phyloP scores from a whole-genome alignment of 2,888 invertebrate species.

The Tetropium fuscum region DNA sequence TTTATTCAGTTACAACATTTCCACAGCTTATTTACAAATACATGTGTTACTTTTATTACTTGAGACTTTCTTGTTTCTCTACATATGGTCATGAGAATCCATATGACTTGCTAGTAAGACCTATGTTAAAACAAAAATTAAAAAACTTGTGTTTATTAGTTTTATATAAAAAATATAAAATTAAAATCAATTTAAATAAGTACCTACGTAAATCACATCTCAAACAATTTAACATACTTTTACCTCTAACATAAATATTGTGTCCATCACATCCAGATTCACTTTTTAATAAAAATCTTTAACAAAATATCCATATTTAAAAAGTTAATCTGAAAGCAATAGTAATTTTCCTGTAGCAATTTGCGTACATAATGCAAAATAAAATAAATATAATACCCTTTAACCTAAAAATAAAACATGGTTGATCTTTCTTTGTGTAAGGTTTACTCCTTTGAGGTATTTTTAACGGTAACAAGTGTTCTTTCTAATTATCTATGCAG shows the following conservation, averaged over 20 bases:
- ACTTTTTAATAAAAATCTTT: conserved; percentile 12
- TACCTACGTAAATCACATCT: conserved; percentile 23
- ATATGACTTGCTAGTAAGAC: too few relatives aligned
- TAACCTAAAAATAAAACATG: not conserved
- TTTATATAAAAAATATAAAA: conserved; percentile 26
- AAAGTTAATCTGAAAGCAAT: conserved; percentile 13
- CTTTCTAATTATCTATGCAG: conserved; percentile 16
- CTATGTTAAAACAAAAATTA: too few relatives aligned
- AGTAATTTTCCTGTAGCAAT: not conserved
- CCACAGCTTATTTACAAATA: too few relatives aligned
- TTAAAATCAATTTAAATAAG: conserved; percentile 11
- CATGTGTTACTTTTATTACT: too few relatives aligned
- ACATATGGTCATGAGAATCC: too few relatives aligned
- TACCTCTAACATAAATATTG: not conserved
- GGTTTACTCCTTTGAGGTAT: conserved; percentile 25
- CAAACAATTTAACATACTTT: conserved; percentile 6
- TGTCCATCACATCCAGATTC: not conserved
- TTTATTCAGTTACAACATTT: too few relatives aligned
- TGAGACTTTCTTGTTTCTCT: too few relatives aligned
- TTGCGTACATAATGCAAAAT: not conserved
- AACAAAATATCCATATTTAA: not conserved
- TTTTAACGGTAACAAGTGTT: conserved; percentile 34
- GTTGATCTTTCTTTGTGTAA: not conserved
- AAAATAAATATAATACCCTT: conserved; percentile 10
- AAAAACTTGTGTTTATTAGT: not conserved